A percentile compares a stretch with the other conserved stretches of the same genome.
Conservation (phyloP, 2,888 invertebrate species). For the Gastrophysa polygoni region DNA sequence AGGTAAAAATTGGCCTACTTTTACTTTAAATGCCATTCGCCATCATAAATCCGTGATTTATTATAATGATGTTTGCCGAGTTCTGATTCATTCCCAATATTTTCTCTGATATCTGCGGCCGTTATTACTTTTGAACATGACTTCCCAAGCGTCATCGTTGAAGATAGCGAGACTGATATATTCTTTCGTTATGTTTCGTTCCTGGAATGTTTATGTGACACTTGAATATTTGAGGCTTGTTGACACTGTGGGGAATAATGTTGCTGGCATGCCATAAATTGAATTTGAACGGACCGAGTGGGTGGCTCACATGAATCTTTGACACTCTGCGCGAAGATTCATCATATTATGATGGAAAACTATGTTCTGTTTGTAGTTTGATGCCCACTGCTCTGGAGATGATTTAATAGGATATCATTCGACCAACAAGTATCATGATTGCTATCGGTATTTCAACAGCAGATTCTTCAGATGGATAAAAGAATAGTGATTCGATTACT, state of each 20-base stretch:
- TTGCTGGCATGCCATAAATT: neutral
- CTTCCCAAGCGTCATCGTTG: neutral
- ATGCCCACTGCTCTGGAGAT: no score
- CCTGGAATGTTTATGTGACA: neutral
- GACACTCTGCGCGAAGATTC: no score
- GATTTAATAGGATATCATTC: no score
- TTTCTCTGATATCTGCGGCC: neutral
- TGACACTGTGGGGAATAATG: neutral
- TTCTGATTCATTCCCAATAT: neutral
- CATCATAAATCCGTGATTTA: neutral
- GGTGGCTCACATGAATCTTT: no score
- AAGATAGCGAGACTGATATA: neutral
- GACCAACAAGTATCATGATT: no score
- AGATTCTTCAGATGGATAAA: no score
- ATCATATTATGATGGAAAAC: no score
- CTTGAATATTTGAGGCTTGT: neutral
- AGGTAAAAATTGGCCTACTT: slow-evolving; percentile 2
- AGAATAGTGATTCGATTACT: no score
- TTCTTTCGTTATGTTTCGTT: neutral
- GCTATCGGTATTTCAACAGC: no score
- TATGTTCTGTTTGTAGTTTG: no score
- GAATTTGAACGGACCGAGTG: neutral
- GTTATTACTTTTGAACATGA: neutral
- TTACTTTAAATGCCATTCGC: neutral
- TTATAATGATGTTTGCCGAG: neutral